Evolutionary conservation across 2,888 invertebrate species (phyloP).

Genomic region (Notodonta ziczac): DNA sequence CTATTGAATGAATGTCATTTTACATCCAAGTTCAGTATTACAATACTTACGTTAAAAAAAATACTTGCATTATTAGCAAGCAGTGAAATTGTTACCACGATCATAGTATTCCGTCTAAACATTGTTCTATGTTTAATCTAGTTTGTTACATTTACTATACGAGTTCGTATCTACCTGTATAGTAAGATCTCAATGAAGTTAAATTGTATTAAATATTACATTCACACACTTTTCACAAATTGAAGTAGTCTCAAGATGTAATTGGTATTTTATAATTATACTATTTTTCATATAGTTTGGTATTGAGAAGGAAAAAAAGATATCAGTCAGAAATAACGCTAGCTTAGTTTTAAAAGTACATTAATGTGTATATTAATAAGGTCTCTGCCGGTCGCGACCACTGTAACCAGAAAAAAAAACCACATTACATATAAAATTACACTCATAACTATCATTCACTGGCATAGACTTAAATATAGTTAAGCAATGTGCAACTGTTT

Average conservation of each 20-base stretch:
- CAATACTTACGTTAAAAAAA: constrained; percentile 19
- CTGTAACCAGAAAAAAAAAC: constrained; percentile 56
- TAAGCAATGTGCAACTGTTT: too few species aligned
- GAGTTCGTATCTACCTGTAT: too few species aligned
- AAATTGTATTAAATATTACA: too few species aligned
- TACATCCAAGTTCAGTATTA: constrained; percentile 22
- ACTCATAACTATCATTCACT: too few species aligned
- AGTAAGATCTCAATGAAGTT: too few species aligned
- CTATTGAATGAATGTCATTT: constrained; percentile 32
- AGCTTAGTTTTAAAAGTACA: constrained; percentile 10
- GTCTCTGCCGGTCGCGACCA: constrained; percentile 72
- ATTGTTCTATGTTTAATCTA: background rate
- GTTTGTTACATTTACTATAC: background rate
- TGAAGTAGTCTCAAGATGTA: too few species aligned
- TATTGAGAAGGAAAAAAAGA: constrained; percentile 17
- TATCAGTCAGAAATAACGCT: constrained; percentile 40
- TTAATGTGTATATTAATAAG: constrained; percentile 42
- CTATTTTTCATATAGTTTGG: background rate
- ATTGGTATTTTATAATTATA: background rate
- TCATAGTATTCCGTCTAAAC: constrained; percentile 2
- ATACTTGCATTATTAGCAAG: constrained; percentile 17
- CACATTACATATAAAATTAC: background rate
- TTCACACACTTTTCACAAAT: too few species aligned
- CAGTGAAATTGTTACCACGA: constrained; percentile 11
- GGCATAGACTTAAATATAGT: too few species aligned